Evolutionary conservation across 1,140 invertebrate species (phyloP).

Genomic region (Apis dorsata): DNA sequence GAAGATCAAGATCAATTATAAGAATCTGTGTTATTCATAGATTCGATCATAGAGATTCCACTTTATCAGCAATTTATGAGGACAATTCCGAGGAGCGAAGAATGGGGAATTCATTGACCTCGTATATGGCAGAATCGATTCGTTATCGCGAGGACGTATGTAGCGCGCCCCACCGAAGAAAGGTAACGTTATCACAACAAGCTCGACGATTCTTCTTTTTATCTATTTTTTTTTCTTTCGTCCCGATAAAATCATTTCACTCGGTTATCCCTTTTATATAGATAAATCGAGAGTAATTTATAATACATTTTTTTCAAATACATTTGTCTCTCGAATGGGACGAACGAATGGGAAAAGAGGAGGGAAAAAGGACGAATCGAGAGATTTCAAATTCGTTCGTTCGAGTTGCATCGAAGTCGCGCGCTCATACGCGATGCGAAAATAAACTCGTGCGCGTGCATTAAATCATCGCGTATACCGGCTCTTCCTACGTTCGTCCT

Average conservation of each 20-base stretch:
- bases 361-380: background rate
- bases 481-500: conserved; percentile 39
- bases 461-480: conserved; percentile 33
- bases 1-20: too few species aligned
- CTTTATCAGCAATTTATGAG: conserved; percentile 13
- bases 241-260: background rate
- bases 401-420: background rate
- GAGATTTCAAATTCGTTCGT: background rate
- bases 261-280: background rate
- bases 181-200: conserved; percentile 6
- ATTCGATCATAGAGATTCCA: too few species aligned
- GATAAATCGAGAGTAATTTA: background rate
- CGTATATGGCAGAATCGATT: conserved; percentile 54
- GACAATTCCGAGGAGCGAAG: conserved; percentile 2
- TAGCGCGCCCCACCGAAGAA: background rate
- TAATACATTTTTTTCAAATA: too few species aligned
- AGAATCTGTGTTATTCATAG: too few species aligned
- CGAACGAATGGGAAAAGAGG: too few species aligned
- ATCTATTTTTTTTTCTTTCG: background rate
- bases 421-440: background rate
- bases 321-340: background rate
- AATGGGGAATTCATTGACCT: conserved; percentile 59
- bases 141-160: conserved; percentile 45
- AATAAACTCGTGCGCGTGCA: conserved; percentile 29
- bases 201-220: conserved; percentile 1